These are phyloP conservation scores for Glaucopsyche alexis DNA, from an alignment of 2,888 invertebrate species.

Conservation along the genomic window DNA sequence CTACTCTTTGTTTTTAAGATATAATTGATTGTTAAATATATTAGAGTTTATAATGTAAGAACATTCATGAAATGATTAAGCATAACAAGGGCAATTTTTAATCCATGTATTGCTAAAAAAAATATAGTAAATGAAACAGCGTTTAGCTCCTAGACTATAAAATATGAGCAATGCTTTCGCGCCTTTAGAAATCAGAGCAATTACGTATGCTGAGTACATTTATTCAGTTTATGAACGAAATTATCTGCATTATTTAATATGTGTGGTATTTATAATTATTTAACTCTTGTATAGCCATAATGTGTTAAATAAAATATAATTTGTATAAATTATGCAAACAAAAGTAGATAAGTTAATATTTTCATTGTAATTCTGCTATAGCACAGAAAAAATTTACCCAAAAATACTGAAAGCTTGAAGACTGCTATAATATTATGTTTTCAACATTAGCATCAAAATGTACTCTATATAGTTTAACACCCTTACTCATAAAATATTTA, in stretches of 20 bases:
- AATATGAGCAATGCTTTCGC: conserved; percentile 19
- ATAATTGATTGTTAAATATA: no score
- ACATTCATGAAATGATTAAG: neutral
- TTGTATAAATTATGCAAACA: neutral
- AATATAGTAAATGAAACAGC: neutral
- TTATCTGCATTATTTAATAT: neutral
- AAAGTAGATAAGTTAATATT: neutral
- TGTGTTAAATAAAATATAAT: neutral
- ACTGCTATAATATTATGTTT: no score
- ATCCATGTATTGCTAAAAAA: no score
- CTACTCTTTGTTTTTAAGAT: no score
- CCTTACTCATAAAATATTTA: no score
- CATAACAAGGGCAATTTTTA: neutral
- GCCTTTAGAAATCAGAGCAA: conserved; percentile 20
- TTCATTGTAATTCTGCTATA: no score
- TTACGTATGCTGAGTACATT: conserved; percentile 1
- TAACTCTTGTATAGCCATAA: neutral
- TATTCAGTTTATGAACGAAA: neutral
- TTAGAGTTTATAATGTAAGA: no score
- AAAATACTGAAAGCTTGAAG: no score
- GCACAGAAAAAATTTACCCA: no score
- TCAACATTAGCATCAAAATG: no score
- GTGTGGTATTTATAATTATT: neutral
- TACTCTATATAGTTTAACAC: no score
- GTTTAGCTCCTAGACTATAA: conserved; percentile 24